Percentiles rank a stretch among this genome's conserved stretches.
Conservation (phyloP, 2,888 invertebrate genomes). For the Drosophila koepferae region DNA sequence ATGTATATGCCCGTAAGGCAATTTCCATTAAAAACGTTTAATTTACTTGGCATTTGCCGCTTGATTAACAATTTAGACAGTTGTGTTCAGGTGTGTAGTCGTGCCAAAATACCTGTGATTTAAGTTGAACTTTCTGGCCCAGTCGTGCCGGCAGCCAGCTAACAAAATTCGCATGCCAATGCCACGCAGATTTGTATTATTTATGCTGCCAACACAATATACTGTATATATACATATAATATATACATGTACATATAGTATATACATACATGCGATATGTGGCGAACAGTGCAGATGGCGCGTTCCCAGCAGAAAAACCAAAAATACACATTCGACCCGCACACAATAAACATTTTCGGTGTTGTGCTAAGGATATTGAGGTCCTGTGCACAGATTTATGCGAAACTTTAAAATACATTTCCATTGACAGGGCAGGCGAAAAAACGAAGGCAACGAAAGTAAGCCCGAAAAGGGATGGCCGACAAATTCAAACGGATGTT, state of each 20-base stretch:
- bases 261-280: conserved; percentile 10
- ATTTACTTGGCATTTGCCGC: conserved; percentile 23
- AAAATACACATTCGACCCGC: conserved; percentile 48
- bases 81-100: conserved; percentile 20
- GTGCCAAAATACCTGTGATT: conserved; percentile 15
- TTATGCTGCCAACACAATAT: conserved; percentile 57
- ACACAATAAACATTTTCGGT: conserved; percentile 50
- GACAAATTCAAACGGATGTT: conserved; percentile 57
- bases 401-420: conserved; percentile 68
- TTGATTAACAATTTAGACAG: conserved; percentile 18
- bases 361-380: conserved; percentile 20
- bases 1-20: neutral
- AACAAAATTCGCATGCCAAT: conserved; percentile 45
- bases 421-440: conserved; percentile 41
- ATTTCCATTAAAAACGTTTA: neutral
- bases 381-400: conserved; percentile 53
- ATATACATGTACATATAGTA: too few relatives aligned
- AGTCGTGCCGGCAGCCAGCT: conserved; percentile 21
- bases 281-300: conserved; percentile 47
- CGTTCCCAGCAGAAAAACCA: conserved; percentile 52
- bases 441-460: neutral
- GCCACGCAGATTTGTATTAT: conserved; percentile 61
- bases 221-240: conserved; percentile 15
- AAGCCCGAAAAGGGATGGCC: conserved; percentile 36
- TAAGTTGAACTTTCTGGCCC: conserved; percentile 10